Base-by-base conservation (phyloP, 2,888 invertebrate genomes). In the Hydroisotoma schaefferi region DNA sequence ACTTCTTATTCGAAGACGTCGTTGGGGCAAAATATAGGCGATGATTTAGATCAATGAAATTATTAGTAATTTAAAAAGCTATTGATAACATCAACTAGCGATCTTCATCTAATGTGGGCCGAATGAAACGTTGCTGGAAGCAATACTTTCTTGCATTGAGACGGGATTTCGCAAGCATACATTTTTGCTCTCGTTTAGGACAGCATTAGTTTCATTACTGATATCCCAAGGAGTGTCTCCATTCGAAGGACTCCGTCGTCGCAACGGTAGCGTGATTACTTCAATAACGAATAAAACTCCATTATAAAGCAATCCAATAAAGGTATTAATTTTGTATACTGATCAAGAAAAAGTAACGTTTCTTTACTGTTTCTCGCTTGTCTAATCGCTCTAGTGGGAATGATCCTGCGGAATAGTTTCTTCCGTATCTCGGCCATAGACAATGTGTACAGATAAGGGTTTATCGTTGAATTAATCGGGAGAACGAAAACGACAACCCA, bases 401-500 rank as follows among this genome's bases (percentile, higher is more conserved):
- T 28, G 29, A 49, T n/a, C 18, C 29, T 4, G 5, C 29, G 49
- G 20, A 49, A 28, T 3, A 49, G 20, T n/a, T 49, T 49, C 15
- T 38, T 46, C 2, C 64, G 58, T 23, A 62, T 55, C 18, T 58
- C 60, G 10, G 57, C 55, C 10, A 85, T 85, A 0, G 85, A 84
- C 69, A 86, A 84, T 18, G 85, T 86, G 73, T 86, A 86, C 10
- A 86, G 76, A 22, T 84, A 73, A 0, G 86, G 86, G 76, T 86
- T 86, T 0, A 85, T 77, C 0, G 85, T 83, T 1, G 84, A 83
- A 73, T 86, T 86, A 1, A 86, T 78, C 4, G 86, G 86, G 23
- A 86, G 75, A 55, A 86, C 80, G 65, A 85, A 84, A n/a, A 86
- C 81, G 3, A 85, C 82, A 25, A 85, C 75, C 83, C 84, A 85